These are phyloP conservation scores for Vipera latastei DNA, from an alignment of 2,797 vertebrate species.

Conservation along the genomic window DNA sequence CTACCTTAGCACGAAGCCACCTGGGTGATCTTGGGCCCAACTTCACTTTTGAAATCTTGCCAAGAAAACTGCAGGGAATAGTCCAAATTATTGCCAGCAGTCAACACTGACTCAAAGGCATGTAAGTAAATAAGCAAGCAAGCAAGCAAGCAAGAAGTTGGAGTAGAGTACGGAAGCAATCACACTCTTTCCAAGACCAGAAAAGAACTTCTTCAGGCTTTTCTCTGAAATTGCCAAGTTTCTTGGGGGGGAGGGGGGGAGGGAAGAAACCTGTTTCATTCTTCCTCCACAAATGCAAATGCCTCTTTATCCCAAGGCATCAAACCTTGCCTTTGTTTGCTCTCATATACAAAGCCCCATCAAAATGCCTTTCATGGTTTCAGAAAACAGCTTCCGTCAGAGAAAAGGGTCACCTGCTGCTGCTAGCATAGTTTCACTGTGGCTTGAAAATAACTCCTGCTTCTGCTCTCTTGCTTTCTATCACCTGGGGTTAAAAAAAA, in stretches of 20 bases:
- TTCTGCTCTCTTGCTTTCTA: not conserved
- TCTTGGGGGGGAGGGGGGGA: not conserved
- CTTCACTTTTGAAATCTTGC: not conserved
- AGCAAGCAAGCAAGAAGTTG: not conserved
- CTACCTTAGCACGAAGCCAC: not conserved
- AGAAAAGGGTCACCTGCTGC: conserved; percentile 7
- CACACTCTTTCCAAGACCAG: not conserved
- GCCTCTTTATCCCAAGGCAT: conserved; percentile 37
- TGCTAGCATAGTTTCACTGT: conserved; percentile 27
- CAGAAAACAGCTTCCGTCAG: conserved; percentile 16
- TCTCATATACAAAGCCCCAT: conserved; percentile 8
- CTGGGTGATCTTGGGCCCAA: not conserved
- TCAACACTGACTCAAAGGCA: not conserved
- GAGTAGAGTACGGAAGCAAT: not conserved
- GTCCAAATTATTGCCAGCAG: not conserved
- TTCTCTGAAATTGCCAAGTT: conserved; percentile 23
- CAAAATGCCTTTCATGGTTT: conserved; percentile 30
- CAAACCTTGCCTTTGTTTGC: conserved; percentile 38
- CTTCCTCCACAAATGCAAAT: conserved; percentile 42
- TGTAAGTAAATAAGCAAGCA: not conserved
- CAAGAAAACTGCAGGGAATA: not conserved
- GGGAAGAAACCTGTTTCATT: conserved; percentile 16
- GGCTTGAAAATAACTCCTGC: not conserved
- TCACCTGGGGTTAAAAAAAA: conserved; percentile 43
- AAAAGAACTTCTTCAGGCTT: not conserved